Base-by-base conservation (phyloP, 2,888 invertebrate species). In the Pterostichus niger region DNA sequence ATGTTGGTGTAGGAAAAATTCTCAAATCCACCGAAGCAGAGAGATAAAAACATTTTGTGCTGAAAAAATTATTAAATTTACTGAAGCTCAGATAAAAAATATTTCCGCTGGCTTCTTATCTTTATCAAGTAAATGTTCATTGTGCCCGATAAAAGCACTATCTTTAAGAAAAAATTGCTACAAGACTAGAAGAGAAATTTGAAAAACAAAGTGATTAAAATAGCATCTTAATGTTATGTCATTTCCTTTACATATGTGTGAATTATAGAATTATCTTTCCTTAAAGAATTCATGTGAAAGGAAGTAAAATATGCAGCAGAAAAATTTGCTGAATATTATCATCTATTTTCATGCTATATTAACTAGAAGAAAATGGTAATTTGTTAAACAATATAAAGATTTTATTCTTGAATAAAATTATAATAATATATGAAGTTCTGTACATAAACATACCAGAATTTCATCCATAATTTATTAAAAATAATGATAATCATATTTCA, bases 241-340 rank as follows among this genome's bases (percentile, higher is more conserved):
- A 71, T 71, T 71, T 71, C 68, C 68, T 71, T 44, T 44, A 71
- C 44, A 52, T 52, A 71, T 40, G 24, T n/a, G 35, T 64, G 35
- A 64, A 24, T 59, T 13, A 24, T 24, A 24, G 24, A 24, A 64
- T n/a, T n/a, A n/a, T 64, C 35, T 35, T 44, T 71, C 7, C 40
- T 64, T 40, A 0, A 35, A 15, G 64, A 64, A 64, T 35, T 64
- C 44, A 44, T 71, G 40, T 40, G 40, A 44, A 44, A 71, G 68
- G 68, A 71, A 71, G 68, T 71, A 44, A 71, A 68, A 71, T 40
- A 40, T 44, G 68, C 17, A 44, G 44, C 40, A 71, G 44, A 44
- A 64, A 40, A 44, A 17, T 71, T 68, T 35, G 9, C 24, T 13
- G 44, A 71, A 44, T 44, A 40, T 71, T 71, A 71, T 71, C 68